Evolutionary conservation across 2,797 vertebrate species (phyloP), one percentile per base, ranked within the genome.

Genomic region (Silurus aristotelis): DNA sequence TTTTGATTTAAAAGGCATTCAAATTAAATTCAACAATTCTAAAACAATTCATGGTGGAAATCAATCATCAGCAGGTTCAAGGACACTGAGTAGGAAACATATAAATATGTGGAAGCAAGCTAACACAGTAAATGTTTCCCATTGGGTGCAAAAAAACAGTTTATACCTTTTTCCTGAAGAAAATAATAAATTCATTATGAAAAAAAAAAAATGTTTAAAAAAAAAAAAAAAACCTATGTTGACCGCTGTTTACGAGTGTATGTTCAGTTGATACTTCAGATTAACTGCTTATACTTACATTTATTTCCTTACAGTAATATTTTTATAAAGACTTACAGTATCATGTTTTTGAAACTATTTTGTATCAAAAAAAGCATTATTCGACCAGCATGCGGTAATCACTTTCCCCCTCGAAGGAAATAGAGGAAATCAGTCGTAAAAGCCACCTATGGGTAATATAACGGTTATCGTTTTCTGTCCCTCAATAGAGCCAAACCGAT

Each of bases 381-480:
- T 56, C 46, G 38, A 56, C 77, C 7, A 10, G 87, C 61, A 66
- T 71, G 31, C 48, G 17, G 67, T 58, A 55, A 81, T 83, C 72
- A 52, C 56, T 10, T 83, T 64, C 58, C 19, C 14, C 82, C 63
- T 84, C 25, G 25, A 68, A 76, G 79, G 71, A 83, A 85, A 82
- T 31, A 78, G 80, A 88, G 58, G 77, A 84, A 80, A 82, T 77
- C 72, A 31, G 63, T 78, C 72, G 86, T 86, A 76, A 85, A 88
- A 88, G 76, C 87, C 85, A 84, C 87, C 88, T 80, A 82, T 52
- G 56, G 85, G 56, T 86, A 88, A 89, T 88, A 87, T 83, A 85
- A 81, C 86, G 85, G 76, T 91, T 89, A 89, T 90, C 77, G 67
- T 86, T 79, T 85, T 84, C 8, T 67, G 82, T 84, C 68, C 55